phyloP scores from a whole-genome alignment of 1,140 invertebrate species.

The Chrysopa pallens region DNA sequence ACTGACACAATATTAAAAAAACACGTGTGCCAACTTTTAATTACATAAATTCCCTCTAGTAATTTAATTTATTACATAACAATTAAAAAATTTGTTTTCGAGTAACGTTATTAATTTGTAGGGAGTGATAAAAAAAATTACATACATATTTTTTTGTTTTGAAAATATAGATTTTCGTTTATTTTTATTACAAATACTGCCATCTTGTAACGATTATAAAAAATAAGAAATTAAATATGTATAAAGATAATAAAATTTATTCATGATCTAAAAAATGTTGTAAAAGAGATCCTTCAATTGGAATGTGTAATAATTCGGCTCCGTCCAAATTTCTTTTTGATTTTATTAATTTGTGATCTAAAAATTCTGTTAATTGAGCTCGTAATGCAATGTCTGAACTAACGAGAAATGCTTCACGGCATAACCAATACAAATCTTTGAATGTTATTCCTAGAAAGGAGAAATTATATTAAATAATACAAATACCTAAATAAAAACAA shows the following conservation, averaged over 20 bases:
- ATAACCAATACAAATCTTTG: slow-evolving; percentile 65
- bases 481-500: neutral
- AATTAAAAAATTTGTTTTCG: too few species aligned
- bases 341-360: slow-evolving; percentile 80
- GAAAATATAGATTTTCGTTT: too few species aligned
- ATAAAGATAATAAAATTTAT: slow-evolving; percentile 4
- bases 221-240: slow-evolving; percentile 14
- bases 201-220: too few species aligned
- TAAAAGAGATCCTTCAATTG: slow-evolving; percentile 51
- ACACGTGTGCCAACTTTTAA: too few species aligned
- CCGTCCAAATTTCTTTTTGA: slow-evolving; percentile 61
- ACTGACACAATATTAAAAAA: too few species aligned
- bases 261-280: slow-evolving; percentile 51
- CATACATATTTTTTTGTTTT: too few species aligned
- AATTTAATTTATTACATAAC: too few species aligned
- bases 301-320: slow-evolving; percentile 62
- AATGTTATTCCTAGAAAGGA: slow-evolving; percentile 59
- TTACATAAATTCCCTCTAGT: too few species aligned
- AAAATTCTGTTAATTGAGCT: slow-evolving; percentile 80
- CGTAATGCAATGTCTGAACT: slow-evolving; percentile 75
- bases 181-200: too few species aligned
- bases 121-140: too few species aligned
- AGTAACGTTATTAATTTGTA: too few species aligned
- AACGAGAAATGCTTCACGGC: slow-evolving; percentile 72
- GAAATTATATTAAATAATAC: slow-evolving; percentile 2